Percentiles rank a stretch among this genome's conserved stretches.
These are phyloP conservation scores for Diogma glabrata DNA, from an alignment of 2,888 invertebrate species.

Conservation along the genomic window DNA sequence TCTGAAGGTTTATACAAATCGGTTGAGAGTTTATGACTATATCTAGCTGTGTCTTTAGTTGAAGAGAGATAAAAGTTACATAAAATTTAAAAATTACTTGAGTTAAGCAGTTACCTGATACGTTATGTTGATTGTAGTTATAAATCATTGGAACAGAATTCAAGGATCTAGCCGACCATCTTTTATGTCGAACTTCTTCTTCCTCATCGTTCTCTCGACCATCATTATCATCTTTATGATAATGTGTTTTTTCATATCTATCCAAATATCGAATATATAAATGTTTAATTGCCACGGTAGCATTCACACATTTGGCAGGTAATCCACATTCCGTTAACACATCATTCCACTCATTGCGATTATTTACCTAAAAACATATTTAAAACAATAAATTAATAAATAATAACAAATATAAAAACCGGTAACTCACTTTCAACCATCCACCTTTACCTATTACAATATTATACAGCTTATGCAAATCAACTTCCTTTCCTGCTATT, in stretches of 20 bases:
- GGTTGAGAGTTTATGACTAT: conserved; percentile 54
- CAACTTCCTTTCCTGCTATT: conserved; percentile 83
- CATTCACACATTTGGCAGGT: conserved; percentile 79
- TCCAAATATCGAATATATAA: conserved; percentile 71
- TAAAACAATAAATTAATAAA: background rate
- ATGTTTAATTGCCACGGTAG: conserved; percentile 71
- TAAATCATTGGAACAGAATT: conserved; percentile 63
- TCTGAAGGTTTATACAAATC: conserved; percentile 58
- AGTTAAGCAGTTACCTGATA: conserved; percentile 44
- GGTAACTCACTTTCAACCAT: conserved; percentile 71
- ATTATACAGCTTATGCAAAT: conserved; percentile 82
- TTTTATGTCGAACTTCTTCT: conserved; percentile 60
- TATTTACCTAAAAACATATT: conserved; percentile 57
- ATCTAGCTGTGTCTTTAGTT: conserved; percentile 45
- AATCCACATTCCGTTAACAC: conserved; percentile 64
- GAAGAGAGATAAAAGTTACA: background rate
- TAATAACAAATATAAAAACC: background rate
- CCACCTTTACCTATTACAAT: conserved; percentile 89
- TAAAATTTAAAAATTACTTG: background rate
- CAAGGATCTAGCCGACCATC: conserved; percentile 50
- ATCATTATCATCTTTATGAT: conserved; percentile 81
- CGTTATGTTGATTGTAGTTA: conserved; percentile 65
- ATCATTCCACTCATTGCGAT: conserved; percentile 78
- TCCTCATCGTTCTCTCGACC: conserved; percentile 65
- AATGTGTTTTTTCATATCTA: conserved; percentile 82